Evolutionary conservation across 1,140 invertebrate genomes (phyloP), one percentile per base, ranked within the genome.

Genomic region (Brevipalpus yothersi): DNA sequence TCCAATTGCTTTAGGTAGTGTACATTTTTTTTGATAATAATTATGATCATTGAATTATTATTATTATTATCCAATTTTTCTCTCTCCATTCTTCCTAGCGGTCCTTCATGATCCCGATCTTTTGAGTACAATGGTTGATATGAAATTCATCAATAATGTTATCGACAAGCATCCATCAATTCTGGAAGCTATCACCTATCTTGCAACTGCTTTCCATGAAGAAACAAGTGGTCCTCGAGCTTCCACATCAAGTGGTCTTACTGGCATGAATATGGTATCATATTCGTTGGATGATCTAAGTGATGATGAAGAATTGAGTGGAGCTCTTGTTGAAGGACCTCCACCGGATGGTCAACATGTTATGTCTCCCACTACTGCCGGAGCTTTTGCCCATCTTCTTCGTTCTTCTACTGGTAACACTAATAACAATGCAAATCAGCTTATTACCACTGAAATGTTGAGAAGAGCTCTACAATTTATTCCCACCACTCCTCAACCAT

Each of bases 161-260:
- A 41, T 60, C 10, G 41, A 60, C 11, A 53, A 54, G 49, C 59
- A 62, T 62, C 61, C 61, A 23, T 47, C 53, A 21, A 51, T 62
- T 23, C 43, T 60, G 54, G 61, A 62, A 53, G 61, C 59, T 15
- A 55, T 54, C 11, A 60, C 49, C 2, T 47, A 60, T 58, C 17
- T 62, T 19, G 58, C 61, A 39, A 58, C 61, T 8, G 60, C 61
- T 17, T 62, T 62, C 41, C 61, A 62, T 45, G 61, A 62, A 23
- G 61, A 62, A 41, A 47, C 45, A 47, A 47, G 13, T 47, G 45
- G 13, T n/a, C 13, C 45, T n/a, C 45, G 12, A 9, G 47, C 47
- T 23, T 17, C 41, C 11, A 12, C 41, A 17, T 39, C 49, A 42
- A 11, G 39, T 19, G 53, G 41, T 17, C 11, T 31, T 9, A n/a